Evolutionary conservation across 2,888 invertebrate genomes (phyloP), one percentile per base, ranked within the genome.

Genomic region (Tromatobia lineatoria): DNA sequence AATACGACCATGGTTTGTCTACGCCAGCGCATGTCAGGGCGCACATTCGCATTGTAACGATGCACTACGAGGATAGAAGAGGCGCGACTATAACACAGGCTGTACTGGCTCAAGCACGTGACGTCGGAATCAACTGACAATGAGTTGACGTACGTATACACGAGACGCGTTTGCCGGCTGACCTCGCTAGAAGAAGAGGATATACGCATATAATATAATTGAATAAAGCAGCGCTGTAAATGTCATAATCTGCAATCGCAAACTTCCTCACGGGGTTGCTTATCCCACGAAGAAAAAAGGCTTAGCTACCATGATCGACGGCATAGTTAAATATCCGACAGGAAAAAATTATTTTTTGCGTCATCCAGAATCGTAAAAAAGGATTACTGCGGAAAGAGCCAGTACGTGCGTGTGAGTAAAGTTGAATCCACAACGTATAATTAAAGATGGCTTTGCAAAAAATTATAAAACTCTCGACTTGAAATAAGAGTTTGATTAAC

Each of bases 161-260:
- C n/a, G 29, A 61, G 61, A 38, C 61, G 38, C 61, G 61, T 61
- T 61, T 61, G 38, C 61, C 38, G 38, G 61, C 18, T 61, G 61
- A 61, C 61, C 61, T 61, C 29, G 61, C 15, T n/a, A 10, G 38
- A 61, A 29, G 59, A 59, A 25, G 29, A 61, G n/a, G 18, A 34
- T 13, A 61, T n/a, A 34, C 61, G 34, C 8, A 61, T 18, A n/a
- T 34, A 18, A 34, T n/a, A 23, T 61, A 61, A 61, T 61, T 61
- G n/a, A 61, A 61, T 34, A 34, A 61, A 61, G 61, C 10, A 18
- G 18, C n/a, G 61, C n/a, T 34, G 54, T 11, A 54, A 54, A 54
- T 54, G 2, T 54, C 23, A 54, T 54, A 1, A 54, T 54, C 23
- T 20, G 11, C 23, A 54, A 23, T 54, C 10, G 20, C 54, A 13